These are phyloP conservation scores for Drosophila prolongata DNA, from an alignment of 2,888 invertebrate species.

Conservation along the genomic window DNA sequence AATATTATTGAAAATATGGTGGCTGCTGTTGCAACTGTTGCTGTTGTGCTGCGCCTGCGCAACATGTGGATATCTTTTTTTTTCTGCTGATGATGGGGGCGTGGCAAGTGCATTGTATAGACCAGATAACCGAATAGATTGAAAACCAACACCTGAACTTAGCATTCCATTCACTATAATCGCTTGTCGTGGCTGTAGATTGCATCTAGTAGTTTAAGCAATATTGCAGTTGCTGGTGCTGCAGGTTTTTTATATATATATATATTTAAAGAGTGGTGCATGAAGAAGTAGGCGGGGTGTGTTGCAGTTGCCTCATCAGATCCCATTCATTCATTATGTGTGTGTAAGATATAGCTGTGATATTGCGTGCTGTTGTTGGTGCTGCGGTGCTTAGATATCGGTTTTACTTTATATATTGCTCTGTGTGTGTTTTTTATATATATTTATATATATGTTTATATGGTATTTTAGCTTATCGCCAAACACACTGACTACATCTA, in stretches of 20 bases:
- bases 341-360: conserved; percentile 56
- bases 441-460: conserved; percentile 59
- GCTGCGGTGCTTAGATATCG: conserved; percentile 66
- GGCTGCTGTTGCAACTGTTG: conserved; percentile 53
- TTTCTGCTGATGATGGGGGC: conserved; percentile 52
- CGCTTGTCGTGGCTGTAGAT: conserved; percentile 49
- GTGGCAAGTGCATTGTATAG: conserved; percentile 64
- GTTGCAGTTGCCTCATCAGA: conserved; percentile 37
- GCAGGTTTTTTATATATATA: conserved; percentile 19
- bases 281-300: conserved; percentile 49
- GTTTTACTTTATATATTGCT: conserved; percentile 69
- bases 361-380: conserved; percentile 73
- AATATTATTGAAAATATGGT: conserved; percentile 62
- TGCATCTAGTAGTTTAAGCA: conserved; percentile 51
- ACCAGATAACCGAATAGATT: conserved; percentile 41
- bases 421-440: conserved; percentile 63
- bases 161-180: conserved; percentile 47
- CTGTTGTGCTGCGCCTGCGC: conserved; percentile 74
- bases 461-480: conserved; percentile 88
- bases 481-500: conserved; percentile 95
- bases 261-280: conserved; percentile 46
- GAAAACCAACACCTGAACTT: conserved; percentile 69
- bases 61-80: conserved; percentile 47
- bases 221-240: conserved; percentile 27
- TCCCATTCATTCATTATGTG: conserved; percentile 38